Evolutionary conservation across 2,113 vertebrate genomes (phyloP).

Genomic region (Heliornis fulica): DNA sequence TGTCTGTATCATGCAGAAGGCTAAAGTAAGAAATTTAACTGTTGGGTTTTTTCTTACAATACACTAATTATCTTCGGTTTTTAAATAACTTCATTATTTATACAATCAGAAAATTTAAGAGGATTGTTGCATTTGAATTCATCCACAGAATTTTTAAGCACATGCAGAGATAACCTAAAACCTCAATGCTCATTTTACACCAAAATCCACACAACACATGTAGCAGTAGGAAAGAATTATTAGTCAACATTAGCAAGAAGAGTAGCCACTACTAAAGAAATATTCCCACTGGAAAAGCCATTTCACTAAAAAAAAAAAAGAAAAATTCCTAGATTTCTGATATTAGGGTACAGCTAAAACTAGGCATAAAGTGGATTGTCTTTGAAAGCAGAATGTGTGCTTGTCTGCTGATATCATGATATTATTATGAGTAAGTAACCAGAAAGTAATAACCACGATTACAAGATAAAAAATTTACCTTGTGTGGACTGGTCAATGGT

Average conservation of each 20-base stretch:
- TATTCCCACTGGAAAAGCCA: not conserved
- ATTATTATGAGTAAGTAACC: not conserved
- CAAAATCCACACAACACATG: not conserved
- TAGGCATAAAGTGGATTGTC: not conserved
- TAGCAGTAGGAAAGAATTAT: conserved; percentile 26
- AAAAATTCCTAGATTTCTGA: not conserved
- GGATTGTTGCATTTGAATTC: conserved; percentile 17
- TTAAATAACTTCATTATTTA: conserved; percentile 19
- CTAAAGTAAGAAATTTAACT: conserved; percentile 12
- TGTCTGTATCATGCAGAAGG: not conserved
- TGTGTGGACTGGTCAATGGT: conserved; percentile 83
- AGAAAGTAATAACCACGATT: not conserved
- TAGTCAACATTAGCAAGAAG: not conserved
- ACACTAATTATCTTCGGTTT: conserved; percentile 26
- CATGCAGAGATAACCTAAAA: conserved; percentile 3
- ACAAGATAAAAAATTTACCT: conserved; percentile 76
- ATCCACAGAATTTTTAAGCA: not conserved
- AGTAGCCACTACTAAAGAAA: not conserved
- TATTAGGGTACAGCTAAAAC: not conserved
- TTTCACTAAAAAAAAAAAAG: not conserved
- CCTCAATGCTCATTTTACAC: not conserved
- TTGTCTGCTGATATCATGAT: not conserved
- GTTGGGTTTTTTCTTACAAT: conserved; percentile 21
- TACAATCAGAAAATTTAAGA: conserved; percentile 36
- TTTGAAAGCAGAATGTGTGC: not conserved